Conservation (phyloP, 2,113 vertebrate genomes). For the Eurypyga helias region DNA sequence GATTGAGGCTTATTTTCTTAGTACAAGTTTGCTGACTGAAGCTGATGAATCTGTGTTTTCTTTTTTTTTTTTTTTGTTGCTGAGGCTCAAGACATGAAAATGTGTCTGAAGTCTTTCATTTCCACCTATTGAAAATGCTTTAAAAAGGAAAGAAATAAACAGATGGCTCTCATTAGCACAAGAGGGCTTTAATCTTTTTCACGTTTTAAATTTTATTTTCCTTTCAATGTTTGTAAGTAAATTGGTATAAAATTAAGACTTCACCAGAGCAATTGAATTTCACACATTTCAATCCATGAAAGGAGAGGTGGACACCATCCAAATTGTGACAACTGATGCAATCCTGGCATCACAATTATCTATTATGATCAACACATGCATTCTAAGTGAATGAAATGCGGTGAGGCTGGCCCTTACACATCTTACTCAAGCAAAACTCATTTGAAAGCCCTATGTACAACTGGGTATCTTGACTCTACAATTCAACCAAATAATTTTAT, state of each 20-base stretch:
- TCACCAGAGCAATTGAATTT: slow-evolving; percentile 44
- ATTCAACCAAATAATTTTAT: background rate
- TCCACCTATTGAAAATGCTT: slow-evolving; percentile 24
- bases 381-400: background rate
- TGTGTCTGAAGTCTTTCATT: slow-evolving; percentile 58
- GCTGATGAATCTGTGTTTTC: background rate
- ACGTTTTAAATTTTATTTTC: slow-evolving; percentile 66
- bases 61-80: background rate
- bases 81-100: slow-evolving; percentile 49
- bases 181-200: slow-evolving; percentile 58
- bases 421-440: background rate
- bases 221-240: slow-evolving; percentile 25
- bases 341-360: slow-evolving; percentile 9
- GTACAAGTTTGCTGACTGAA: background rate
- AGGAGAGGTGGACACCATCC: slow-evolving; percentile 18
- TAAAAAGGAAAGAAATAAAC: slow-evolving; percentile 49
- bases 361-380: background rate
- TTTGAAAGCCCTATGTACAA: background rate
- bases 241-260: slow-evolving; percentile 57
- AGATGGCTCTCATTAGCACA: slow-evolving; percentile 72
- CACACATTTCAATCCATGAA: slow-evolving; percentile 17
- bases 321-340: background rate
- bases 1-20: background rate
- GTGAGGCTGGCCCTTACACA: background rate
- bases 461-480: background rate